Base-by-base conservation (phyloP, 2,113 vertebrate genomes). In the Epinephelus fuscoguttatus region DNA sequence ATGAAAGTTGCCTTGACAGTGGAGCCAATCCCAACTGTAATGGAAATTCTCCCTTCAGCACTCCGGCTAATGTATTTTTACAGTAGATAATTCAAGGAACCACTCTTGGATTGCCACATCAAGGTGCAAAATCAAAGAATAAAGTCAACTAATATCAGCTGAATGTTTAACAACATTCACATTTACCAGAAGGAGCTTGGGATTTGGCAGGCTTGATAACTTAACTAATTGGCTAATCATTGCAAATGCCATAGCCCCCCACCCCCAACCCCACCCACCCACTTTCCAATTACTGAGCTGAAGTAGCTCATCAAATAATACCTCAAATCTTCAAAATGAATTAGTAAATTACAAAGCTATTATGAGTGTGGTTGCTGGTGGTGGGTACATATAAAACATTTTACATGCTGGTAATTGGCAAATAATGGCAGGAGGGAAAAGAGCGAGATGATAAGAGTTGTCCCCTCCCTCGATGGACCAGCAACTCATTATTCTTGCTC, bases 401-500 rank as follows among this genome's bases (percentile, higher is more conserved):
- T 88, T 89, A 78, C 78, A 89, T 75, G 81, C 70, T 78, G 71
- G 80, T 91, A 92, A 94, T 92, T 88, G 75, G 80, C 79, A 89
- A 88, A 91, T 90, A 82, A 87, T 86, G 72, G 64, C 42, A 84
- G 81, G 47, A 79, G 77, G 71, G 87, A 84, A 82, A 88, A 25
- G 25, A 82, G 69, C 5, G 60, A 75, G 63, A 81, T 66, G 13
- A 75, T 47, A 61, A 67, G 64, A 80, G 56, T 59, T 75, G 86
- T 90, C 80, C 82, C 82, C 70, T 84, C 75, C 84, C 79, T 82
- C 71, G 10, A 62, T 53, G 62, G 76, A 89, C 72, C 80, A 70
- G 52, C 13, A 77, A 89, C 85, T 95, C 94, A 93, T 95, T 95
- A 94, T 92, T 95, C 94, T 86, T 92, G 94, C 85, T 95, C 91